Conservation (phyloP, 23 tunicate species). For the Ascidia mentula region DNA sequence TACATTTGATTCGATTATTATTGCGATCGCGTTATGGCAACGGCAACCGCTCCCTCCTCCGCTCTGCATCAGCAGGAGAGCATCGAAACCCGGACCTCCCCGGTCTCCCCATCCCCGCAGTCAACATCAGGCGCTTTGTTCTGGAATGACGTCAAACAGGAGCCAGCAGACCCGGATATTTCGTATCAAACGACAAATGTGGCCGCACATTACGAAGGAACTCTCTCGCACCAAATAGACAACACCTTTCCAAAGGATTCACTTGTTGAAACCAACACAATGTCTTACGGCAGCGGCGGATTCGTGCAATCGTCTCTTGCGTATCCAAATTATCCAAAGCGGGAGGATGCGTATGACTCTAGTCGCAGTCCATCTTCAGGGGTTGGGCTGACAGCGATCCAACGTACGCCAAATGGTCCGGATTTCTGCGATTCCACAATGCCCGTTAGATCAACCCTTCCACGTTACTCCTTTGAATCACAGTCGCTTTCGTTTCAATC, state of each 20-base stretch:
- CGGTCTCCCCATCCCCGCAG: neutral
- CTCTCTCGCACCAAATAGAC: neutral
- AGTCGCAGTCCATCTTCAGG: neutral
- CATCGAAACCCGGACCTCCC: constrained; percentile 4
- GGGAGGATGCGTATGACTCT: neutral
- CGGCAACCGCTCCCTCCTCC: neutral
- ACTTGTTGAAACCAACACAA: neutral
- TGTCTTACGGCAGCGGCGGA: neutral
- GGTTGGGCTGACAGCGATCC: neutral
- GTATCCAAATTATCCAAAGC: constrained; percentile 6
- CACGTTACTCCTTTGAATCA: neutral
- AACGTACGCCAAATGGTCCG: neutral
- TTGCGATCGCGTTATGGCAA: neutral
- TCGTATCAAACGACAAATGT: neutral
- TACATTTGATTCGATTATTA: too few species aligned
- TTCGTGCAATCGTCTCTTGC: neutral
- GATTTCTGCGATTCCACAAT: neutral
- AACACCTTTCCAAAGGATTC: neutral
- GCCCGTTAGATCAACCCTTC: neutral
- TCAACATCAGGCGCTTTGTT: neutral
- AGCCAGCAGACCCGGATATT: neutral
- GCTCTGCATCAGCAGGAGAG: neutral
- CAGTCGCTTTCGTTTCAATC: neutral
- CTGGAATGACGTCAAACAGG: neutral
- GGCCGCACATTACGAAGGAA: neutral